Conservation (phyloP, 2,888 invertebrate genomes). For the Agrotis segetum region DNA sequence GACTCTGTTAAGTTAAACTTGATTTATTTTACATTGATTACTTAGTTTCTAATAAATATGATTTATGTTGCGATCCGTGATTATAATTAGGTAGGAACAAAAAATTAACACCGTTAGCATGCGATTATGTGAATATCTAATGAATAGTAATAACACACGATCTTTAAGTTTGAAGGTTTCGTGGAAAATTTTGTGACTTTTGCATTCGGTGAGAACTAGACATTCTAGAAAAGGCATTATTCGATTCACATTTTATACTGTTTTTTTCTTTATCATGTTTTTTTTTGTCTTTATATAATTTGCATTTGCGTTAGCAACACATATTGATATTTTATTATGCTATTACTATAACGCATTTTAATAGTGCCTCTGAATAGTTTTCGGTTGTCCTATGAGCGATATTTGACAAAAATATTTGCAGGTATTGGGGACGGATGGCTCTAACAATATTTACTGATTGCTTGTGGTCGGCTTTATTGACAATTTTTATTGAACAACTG, state of each 20-base stretch:
- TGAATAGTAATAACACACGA: conserved; percentile 45
- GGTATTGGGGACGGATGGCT: conserved; percentile 14
- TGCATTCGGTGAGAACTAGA: conserved; percentile 5
- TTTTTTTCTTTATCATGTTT: background rate
- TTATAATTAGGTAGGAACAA: conserved; percentile 34
- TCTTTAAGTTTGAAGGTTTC: conserved; percentile 42
- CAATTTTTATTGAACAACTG: conserved; percentile 13
- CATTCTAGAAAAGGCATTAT: background rate
- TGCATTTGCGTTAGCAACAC: background rate
- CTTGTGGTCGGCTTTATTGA: conserved; percentile 4
- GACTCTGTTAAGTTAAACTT: background rate
- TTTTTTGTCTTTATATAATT: background rate
- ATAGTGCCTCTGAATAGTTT: conserved; percentile 20
- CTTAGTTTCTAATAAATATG: background rate
- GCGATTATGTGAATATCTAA: conserved; percentile 45
- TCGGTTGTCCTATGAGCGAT: background rate
- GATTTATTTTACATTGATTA: background rate
- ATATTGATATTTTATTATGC: background rate
- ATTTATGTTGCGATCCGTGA: conserved; percentile 11
- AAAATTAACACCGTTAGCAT: conserved; percentile 39
- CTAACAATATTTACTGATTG: conserved; percentile 33
- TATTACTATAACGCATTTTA: conserved; percentile 1
- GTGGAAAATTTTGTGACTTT: conserved; percentile 41
- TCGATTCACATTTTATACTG: background rate
- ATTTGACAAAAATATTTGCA: conserved; percentile 35